Base-by-base conservation (phyloP, 2,113 vertebrate genomes). In the Pelobates fuscus region DNA sequence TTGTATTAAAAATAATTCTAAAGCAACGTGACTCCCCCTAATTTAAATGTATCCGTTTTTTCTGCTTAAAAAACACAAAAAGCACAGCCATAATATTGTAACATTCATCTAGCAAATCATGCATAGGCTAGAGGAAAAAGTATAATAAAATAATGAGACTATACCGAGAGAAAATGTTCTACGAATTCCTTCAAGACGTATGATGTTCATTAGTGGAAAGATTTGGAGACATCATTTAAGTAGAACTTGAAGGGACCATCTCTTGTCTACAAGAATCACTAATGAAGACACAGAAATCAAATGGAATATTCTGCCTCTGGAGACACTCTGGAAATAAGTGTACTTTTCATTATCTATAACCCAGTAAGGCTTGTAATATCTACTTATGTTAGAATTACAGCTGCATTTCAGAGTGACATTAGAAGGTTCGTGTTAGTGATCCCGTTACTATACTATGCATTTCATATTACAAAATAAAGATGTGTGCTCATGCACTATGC, bases 221-320 rank as follows among this genome's bases (percentile, higher is more conserved):
- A 70, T 78, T 80, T 82, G 63, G 77, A 81, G 78, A 54, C 30
- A 5, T 29, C 61, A 23, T 75, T 79, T 81, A 77, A 81, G 77
- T 65, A n/a, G 24, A 62, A 54, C 32, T 78, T 77, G 75, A 78
- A 75, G 81, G 78, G 67, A 71, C 58, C 18, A 29, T 66, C 41
- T 61, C 77, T 78, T 72, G 63, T 67, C 55, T 71, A 67, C 43
- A 70, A 70, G 58, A 73, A 72, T 68, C 57, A 62, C 46, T 73
- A 78, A 78, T 73, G 70, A 73, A 78, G 77, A 61, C 70, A 11
- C 23, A 30, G 43, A 59, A 63, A 67, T 68, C 77, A 78, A 72
- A 61, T 62, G 25, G 73, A 77, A 77, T 62, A 29, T 73, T 67
- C 58, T 61, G 57, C 63, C 70, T 68, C 62, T 81, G 30, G 71